Base-by-base conservation (phyloP, 2,797 vertebrate genomes). In the Schizopygopsis pylzovi region DNA sequence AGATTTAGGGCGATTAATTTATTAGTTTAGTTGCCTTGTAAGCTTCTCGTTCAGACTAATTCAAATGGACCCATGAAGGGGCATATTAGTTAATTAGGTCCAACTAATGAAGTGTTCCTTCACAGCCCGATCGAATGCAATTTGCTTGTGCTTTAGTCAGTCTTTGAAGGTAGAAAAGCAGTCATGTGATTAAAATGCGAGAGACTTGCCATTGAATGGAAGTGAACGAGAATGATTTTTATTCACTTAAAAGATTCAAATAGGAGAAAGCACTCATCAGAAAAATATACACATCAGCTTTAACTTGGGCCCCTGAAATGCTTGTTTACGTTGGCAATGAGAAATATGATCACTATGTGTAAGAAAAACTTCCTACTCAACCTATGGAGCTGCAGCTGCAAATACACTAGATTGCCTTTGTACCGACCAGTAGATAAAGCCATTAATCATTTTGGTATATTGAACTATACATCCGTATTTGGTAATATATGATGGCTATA, bases 391-490 rank as follows among this genome's bases (percentile, higher is more conserved):
- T 67, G 12, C 16, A n/a, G 45, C 72, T 81, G 54, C 76, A 82
- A 73, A 85, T 28, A 18, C 71, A 16, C 12, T 80, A 80, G 54
- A n/a, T 54, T 82, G 79, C 71, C 33, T 39, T 82, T 84, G 22
- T 73, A 59, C 61, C 0, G 6, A 52, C 25, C 28, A 37, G 71
- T n/a, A 81, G 65, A 52, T 70, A 33, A 61, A 70, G 63, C 61
- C 72, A 73, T 86, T 37, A 67, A 77, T 70, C 22, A 67, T 76
- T 65, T 22, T 61, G 16, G 4, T 80, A 37, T 39, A 45, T 71
- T 56, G 43, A 89, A 65, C 63, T 65, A 65, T 73, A 49, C 70
- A 52, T 81, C 85, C 83, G 77, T 87, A 83, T 88, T 90, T 88
- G 87, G 87, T 87, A 63, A 68, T 59, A 54, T 39, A 37, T 18